Evolutionary conservation across 2,797 vertebrate genomes (phyloP).

Genomic region (Denticeps clupeoides): DNA sequence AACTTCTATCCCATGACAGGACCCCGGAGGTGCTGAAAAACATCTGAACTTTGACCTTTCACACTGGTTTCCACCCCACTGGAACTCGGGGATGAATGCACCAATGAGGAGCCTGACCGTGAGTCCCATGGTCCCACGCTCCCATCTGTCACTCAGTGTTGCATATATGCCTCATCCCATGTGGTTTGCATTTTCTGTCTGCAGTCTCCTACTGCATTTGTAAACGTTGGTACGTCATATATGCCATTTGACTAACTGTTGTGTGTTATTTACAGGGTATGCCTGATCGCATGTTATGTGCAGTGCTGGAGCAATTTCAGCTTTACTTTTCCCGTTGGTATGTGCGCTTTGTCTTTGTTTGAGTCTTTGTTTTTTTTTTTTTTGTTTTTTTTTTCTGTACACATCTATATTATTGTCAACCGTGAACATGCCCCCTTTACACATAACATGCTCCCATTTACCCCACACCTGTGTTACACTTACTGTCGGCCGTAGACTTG

Average conservation of each 20-base stretch:
- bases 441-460: constrained; percentile 18
- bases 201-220: constrained; percentile 61
- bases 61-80: constrained; percentile 51
- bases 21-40: constrained; percentile 25
- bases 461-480: constrained; percentile 11
- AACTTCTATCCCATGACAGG: constrained; percentile 3
- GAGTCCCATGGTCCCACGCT: constrained; percentile 50
- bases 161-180: constrained; percentile 69
- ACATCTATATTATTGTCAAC: constrained; percentile 13
- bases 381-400: constrained; percentile 11
- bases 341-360: constrained; percentile 75
- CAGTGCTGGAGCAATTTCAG: constrained; percentile 80
- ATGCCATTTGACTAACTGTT: constrained; percentile 77
- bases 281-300: constrained; percentile 83
- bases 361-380: constrained; percentile 50
- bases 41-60: constrained; percentile 26
- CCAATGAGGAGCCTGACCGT: constrained; percentile 81
- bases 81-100: constrained; percentile 72
- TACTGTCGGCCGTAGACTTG: constrained; percentile 19
- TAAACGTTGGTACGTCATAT: constrained; percentile 62
- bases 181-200: constrained; percentile 67
- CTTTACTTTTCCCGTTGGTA: constrained; percentile 81
- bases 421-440: constrained; percentile 22
- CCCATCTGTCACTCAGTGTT: constrained; percentile 55
- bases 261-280: constrained; percentile 80